phyloP scores from a whole-genome alignment of 1,140 invertebrate genomes.

The Laodelphax striatellus region DNA sequence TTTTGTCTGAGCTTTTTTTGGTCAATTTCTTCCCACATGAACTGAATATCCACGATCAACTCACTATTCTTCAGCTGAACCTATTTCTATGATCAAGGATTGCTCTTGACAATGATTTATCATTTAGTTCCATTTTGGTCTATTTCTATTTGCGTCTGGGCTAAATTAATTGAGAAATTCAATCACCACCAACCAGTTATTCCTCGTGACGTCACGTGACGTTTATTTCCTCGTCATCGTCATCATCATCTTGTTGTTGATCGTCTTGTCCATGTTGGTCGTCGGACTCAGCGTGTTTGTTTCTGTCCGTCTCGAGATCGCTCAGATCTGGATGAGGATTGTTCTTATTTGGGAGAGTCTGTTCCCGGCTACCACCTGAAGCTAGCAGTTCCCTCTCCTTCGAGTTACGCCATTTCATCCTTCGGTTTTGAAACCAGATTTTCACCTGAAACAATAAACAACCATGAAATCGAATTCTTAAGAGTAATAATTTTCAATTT shows the following conservation, averaged over 20 bases:
- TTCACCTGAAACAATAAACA: slow-evolving; percentile 60
- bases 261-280: background rate
- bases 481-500: no score
- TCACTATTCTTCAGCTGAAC: no score
- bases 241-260: slow-evolving; percentile 2
- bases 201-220: slow-evolving; percentile 20
- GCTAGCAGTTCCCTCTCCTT: slow-evolving; percentile 92
- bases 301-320: slow-evolving; percentile 51
- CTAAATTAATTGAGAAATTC: no score
- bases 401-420: slow-evolving; percentile 96
- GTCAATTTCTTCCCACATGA: no score
- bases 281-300: background rate
- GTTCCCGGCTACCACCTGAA: slow-evolving; percentile 81
- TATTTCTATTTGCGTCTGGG: no score
- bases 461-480: no score
- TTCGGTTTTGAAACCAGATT: slow-evolving; percentile 92
- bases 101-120: no score
- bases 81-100: no score
- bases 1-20: no score
- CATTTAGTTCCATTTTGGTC: no score
- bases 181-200: background rate
- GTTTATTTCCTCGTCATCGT: slow-evolving; percentile 22
- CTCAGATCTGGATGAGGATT: slow-evolving; percentile 93
- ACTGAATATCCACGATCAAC: no score
- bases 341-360: slow-evolving; percentile 92